These are phyloP conservation scores for Cryptocephalus primarius DNA, from an alignment of 2,888 invertebrate species.

Conservation along the genomic window DNA sequence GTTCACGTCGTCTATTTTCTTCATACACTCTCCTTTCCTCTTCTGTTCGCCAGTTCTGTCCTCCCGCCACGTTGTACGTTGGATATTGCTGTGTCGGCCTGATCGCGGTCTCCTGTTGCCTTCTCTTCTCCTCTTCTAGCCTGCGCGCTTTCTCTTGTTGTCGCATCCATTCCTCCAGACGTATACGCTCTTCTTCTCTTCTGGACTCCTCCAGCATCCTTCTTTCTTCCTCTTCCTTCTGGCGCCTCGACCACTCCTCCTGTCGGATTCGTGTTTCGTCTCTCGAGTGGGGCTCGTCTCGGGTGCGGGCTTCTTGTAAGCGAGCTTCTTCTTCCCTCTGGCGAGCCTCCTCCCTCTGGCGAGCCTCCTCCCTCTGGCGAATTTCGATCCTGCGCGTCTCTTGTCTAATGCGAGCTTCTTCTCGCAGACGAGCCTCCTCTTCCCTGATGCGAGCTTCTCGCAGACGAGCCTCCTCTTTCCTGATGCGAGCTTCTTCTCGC, in stretches of 20 bases:
- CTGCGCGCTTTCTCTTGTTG: conserved; percentile 7
- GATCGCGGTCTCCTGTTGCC: conserved; percentile 1
- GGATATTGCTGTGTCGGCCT: background rate
- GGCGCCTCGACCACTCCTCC: background rate
- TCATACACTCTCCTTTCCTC: conserved; percentile 7
- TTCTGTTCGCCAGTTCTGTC: conserved; percentile 4
- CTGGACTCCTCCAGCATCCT: conserved; percentile 4
- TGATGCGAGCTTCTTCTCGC: conserved; percentile 6
- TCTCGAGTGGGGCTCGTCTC: background rate
- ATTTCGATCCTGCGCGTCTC: background rate
- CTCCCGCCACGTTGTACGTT: background rate
- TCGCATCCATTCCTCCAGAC: conserved; percentile 3
- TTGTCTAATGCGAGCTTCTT: background rate
- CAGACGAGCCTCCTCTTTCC: background rate
- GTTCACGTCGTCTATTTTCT: conserved; percentile 5
- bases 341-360: background rate
- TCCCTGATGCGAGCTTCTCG: background rate
- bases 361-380: background rate
- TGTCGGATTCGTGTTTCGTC: background rate
- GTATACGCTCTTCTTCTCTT: conserved; percentile 8
- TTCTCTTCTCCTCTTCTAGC: conserved; percentile 1
- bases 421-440: no score
- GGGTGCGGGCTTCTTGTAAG: conserved; percentile 1
- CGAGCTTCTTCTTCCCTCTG: conserved; percentile 3
- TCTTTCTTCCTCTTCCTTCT: conserved; percentile 3